phyloP scores from a whole-genome alignment of 2,113 vertebrate species.

The Litocranius walleri region DNA sequence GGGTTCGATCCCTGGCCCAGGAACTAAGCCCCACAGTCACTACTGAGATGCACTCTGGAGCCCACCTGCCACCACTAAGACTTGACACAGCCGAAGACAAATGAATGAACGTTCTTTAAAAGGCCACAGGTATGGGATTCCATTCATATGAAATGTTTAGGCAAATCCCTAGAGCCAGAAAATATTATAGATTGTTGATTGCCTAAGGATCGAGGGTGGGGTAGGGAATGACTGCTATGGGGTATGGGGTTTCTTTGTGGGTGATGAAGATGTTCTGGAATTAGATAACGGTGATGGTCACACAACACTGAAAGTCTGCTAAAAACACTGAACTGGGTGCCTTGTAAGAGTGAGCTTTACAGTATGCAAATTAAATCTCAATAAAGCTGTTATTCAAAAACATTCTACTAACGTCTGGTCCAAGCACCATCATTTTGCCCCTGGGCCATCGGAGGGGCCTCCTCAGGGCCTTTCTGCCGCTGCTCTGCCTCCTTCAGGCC shows the following conservation, averaged over 20 bases:
- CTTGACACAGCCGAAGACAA: not conserved
- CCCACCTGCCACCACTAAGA: not conserved
- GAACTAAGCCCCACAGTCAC: not conserved
- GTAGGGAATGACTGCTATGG: not conserved
- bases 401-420: not conserved
- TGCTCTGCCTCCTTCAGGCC: not conserved
- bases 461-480: not conserved
- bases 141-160: not conserved
- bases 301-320: too few species aligned
- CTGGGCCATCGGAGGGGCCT: not conserved
- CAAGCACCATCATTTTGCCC: not conserved
- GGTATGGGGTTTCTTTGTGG: not conserved
- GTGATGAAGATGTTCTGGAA: not conserved
- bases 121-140: not conserved
- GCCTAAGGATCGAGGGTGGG: not conserved
- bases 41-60: not conserved
- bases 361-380: not conserved
- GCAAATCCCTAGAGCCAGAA: not conserved
- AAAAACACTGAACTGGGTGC: not conserved
- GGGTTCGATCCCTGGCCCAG: not conserved
- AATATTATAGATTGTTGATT: not conserved
- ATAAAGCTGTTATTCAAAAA: not conserved
- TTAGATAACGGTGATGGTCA: not conserved
- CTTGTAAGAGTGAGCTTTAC: not conserved
- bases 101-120: not conserved